Base-by-base conservation (phyloP, 1,140 invertebrate genomes). In the Cydia fagiglandana region DNA sequence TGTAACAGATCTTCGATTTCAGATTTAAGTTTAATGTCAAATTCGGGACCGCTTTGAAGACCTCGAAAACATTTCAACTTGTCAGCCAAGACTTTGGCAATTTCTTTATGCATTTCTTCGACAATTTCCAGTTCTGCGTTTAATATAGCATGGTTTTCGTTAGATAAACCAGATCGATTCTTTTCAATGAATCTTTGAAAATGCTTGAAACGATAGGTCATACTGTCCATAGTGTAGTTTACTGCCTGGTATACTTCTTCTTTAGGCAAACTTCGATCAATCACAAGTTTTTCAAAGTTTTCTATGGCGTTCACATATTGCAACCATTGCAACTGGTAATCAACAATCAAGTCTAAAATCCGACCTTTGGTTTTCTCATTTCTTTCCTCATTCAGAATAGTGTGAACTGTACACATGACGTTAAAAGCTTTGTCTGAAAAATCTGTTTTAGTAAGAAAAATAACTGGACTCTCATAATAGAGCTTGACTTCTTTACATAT, bases 91-190 rank as follows among this genome's bases (percentile, higher is more conserved):
- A 75, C 13, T 66, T 77, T 41, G 17, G 78, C 82, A 64, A 88
- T 83, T 47, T 90, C 85, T 78, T 83, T 83, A 70, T 93, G 86
- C 91, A 93, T 93, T 73, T 88, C 90, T 83, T 91, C 87, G 30
- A 91, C 81, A 73, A 93, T 88, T 86, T 93, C 91, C 13, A 90
- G 76, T 68, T 93, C 91, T 12, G 88, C 77, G 17, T 75, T 17
- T 61, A 92, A 68, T 74, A 89, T 81, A 1, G 78, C 76, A 83
- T 89, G 87, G 24, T 84, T 73, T 74, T 77, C 76, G 81, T 86
- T 88, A 20, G 85, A 78, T 74, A 93, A 75, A 20, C 28, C 34
- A 64, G 76, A 17, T 75, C 77, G 78, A 81, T 88, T 70, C 53
- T 85, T 86, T 50, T 85, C 79, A 79, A 91, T 88, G 76, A 88